These are phyloP conservation scores for Drosophila suboccidentalis DNA, from an alignment of 2,888 invertebrate species.

Conservation along the genomic window DNA sequence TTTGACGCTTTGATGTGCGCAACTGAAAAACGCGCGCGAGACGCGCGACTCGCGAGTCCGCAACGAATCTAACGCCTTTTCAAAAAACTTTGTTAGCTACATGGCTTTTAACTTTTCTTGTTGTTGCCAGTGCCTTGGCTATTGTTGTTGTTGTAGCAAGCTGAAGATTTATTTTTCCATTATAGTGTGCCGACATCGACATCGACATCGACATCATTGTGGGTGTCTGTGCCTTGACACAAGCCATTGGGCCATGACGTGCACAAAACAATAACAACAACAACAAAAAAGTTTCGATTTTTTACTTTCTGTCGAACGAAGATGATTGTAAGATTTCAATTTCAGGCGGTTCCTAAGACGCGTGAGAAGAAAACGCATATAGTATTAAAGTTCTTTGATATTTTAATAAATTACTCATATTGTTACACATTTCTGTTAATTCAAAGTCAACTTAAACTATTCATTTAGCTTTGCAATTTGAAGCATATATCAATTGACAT, in stretches of 20 bases:
- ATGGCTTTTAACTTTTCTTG: constrained; percentile 62
- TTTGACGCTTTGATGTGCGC: constrained; percentile 74
- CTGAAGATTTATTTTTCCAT: constrained; percentile 78
- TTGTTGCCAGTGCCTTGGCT: constrained; percentile 30
- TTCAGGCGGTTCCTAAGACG: not conserved
- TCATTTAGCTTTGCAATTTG: not conserved
- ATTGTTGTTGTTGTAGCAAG: constrained; percentile 34
- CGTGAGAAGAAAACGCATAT: constrained; percentile 12
- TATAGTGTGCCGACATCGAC: constrained; percentile 71
- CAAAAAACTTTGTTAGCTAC: constrained; percentile 59
- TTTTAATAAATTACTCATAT: not conserved
- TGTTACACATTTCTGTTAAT: not conserved
- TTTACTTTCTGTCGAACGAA: constrained; percentile 20
- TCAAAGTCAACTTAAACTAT: not conserved
- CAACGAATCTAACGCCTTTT: constrained; percentile 80
- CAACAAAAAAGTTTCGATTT: constrained; percentile 26
- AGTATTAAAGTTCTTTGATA: not conserved
- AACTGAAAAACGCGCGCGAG: constrained; percentile 67
- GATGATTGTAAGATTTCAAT: constrained; percentile 36
- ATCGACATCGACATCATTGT: constrained; percentile 69
- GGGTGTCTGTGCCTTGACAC: constrained; percentile 75
- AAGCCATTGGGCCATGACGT: constrained; percentile 72
- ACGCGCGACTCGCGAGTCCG: constrained; percentile 68
- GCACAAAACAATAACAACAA: constrained; percentile 46
- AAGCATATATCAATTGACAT: not conserved